phyloP scores from a whole-genome alignment of 92 coral and sea anemone genomes.

The Siderastrea radians region DNA sequence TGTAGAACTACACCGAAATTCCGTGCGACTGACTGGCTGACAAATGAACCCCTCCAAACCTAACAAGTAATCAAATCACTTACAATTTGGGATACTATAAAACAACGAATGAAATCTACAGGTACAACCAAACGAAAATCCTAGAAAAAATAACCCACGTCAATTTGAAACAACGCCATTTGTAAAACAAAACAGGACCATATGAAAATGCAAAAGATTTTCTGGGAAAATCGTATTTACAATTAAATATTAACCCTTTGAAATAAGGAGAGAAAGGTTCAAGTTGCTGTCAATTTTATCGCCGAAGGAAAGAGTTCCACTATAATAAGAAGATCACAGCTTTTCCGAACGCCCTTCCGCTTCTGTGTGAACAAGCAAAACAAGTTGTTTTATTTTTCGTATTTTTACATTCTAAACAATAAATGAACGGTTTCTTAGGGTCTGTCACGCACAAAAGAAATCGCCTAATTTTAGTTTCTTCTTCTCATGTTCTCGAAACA shows the following conservation, averaged over 20 bases:
- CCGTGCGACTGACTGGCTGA: slow-evolving; percentile 26
- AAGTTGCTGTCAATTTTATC: no score
- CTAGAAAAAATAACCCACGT: neutral
- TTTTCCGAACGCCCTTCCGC: slow-evolving; percentile 13
- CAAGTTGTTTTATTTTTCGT: no score
- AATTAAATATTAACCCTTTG: no score
- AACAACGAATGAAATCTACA: neutral
- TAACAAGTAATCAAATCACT: neutral
- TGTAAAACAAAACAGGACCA: neutral
- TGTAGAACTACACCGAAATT: neutral
- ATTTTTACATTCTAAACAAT: neutral
- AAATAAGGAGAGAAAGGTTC: no score
- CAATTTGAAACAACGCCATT: neutral
- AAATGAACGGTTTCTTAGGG: neutral
- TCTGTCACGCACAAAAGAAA: neutral
- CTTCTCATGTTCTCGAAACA: neutral
- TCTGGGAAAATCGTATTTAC: no score
- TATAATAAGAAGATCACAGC: neutral
- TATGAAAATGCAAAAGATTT: neutral
- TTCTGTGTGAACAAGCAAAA: slow-evolving; percentile 29
- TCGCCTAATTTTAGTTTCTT: neutral
- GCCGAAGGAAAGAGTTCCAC: no score
- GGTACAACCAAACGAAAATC: no score
- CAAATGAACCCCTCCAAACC: slow-evolving; percentile 49
- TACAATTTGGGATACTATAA: neutral